These are phyloP conservation scores for Petrocephalus schoutedeni DNA, from an alignment of 2,797 vertebrate species.

Conservation along the genomic window DNA sequence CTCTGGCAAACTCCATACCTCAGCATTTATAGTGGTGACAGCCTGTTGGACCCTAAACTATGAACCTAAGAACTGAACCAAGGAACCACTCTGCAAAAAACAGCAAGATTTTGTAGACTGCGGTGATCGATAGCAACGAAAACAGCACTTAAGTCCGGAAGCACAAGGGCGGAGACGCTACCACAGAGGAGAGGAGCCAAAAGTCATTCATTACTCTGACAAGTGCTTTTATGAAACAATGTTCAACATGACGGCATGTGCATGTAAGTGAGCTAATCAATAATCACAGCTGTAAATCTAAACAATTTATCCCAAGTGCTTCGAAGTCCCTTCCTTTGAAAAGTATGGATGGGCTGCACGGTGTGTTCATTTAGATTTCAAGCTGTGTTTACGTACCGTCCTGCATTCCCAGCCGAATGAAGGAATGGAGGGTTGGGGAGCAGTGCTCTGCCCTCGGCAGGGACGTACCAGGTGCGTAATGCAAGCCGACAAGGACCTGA, in stretches of 20 bases:
- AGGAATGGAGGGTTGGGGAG: constrained; percentile 5
- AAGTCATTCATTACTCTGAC: not conserved
- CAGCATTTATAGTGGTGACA: not conserved
- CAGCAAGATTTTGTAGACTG: not conserved
- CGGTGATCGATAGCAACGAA: not conserved
- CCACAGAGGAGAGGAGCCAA: not conserved
- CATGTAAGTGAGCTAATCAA: not conserved
- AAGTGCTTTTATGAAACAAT: constrained; percentile 12
- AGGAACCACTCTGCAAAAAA: not conserved
- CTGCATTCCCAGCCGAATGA: too few species aligned
- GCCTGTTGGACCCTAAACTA: not conserved
- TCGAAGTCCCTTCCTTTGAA: not conserved
- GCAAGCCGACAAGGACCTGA: constrained; percentile 54
- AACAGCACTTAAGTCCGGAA: not conserved
- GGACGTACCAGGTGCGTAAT: constrained; percentile 60
- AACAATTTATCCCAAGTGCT: not conserved
- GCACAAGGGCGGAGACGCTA: not conserved
- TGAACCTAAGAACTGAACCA: not conserved
- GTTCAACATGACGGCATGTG: not conserved
- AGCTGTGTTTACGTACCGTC: not conserved
- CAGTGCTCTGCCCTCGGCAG: constrained; percentile 51
- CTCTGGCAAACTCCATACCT: not conserved
- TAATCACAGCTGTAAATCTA: constrained; percentile 4
- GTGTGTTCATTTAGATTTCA: not conserved
- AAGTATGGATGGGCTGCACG: not conserved